Evolutionary conservation across 2,113 vertebrate species (phyloP), one percentile per base, ranked within the genome.

Genomic region (Phaethornis superciliosus): DNA sequence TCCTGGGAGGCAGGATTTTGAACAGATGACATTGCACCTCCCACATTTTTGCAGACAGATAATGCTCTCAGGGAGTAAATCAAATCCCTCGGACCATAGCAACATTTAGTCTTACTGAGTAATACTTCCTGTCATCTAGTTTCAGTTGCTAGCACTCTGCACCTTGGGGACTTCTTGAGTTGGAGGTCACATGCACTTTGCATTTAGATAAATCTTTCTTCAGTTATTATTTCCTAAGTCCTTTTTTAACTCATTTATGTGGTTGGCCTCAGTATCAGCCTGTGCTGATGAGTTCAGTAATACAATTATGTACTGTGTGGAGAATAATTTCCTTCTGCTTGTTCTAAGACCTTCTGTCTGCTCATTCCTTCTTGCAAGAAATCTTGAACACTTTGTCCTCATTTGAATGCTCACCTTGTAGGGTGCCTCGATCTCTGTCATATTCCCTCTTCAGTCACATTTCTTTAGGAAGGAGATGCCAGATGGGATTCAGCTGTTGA

Each of bases 251-350:
- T 96, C 68, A 81, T 83, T 95, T 95, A 88, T 60, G 19, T 88
- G 56, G 81, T 93, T 96, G 88, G 76, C 88, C 77, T 86, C 82
- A 78, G 24, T 76, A 85, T 83, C 88, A 83, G 52, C 76, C 76
- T 88, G 76, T 75, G 79, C 68, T 0, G 2, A 56, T 47, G 60
- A 78, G 72, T 68, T 81, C 85, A 76, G 56, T 92, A 95, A 93
- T 32, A 46, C 33, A 83, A 0, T 95, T 96, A 81, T 18, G 52
- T 75, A 20, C 85, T 93, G 23, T 51, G 71, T 59, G 51, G 68
- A 78, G 24, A 56, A 32, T 84, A 88, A 95, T 90, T 94, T 70
- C 85, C 90, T 95, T 92, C 88, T 96, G 95, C 75, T 84, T 71
- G 15, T 54, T 89, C 71, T 60, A 85, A 88, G 63, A 77, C 92